Conservation (phyloP, 2,113 vertebrate species). For the Myrmecophaga tridactyla region DNA sequence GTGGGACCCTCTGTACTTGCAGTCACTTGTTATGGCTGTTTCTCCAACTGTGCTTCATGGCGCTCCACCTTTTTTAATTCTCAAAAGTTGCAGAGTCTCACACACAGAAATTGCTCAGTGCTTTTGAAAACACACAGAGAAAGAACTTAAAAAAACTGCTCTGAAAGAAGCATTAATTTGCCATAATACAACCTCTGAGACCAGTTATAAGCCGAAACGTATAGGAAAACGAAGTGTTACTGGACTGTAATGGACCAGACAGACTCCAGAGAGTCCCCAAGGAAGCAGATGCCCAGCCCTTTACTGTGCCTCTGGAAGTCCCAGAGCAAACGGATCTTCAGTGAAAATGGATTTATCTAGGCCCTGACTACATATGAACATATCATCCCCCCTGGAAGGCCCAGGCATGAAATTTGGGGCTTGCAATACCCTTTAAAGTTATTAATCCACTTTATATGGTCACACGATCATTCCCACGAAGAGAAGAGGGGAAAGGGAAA, state of each 20-base stretch:
- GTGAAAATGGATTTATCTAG: background rate
- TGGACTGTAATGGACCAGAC: background rate
- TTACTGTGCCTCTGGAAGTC: background rate
- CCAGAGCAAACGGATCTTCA: background rate
- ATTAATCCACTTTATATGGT: conserved; percentile 36
- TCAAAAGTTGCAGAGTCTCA: background rate
- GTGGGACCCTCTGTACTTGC: too few species aligned
- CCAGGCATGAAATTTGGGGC: background rate
- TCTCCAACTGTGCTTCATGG: background rate
- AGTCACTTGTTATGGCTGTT: background rate
- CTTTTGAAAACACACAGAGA: background rate
- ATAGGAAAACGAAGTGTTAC: background rate
- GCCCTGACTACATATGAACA: background rate
- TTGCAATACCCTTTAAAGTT: conserved; percentile 22
- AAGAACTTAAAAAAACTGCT: background rate
- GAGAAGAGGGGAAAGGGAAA: background rate
- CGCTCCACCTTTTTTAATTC: background rate
- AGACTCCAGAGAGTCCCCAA: background rate
- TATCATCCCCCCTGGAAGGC: background rate
- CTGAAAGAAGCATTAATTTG: background rate
- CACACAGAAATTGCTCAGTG: background rate
- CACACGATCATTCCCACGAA: background rate
- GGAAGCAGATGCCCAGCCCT: background rate
- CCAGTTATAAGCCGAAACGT: background rate
- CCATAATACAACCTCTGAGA: background rate